These are phyloP conservation scores for Paradoxurus hermaphroditus DNA, from an alignment of 2,113 vertebrate genomes.

Conservation along the genomic window DNA sequence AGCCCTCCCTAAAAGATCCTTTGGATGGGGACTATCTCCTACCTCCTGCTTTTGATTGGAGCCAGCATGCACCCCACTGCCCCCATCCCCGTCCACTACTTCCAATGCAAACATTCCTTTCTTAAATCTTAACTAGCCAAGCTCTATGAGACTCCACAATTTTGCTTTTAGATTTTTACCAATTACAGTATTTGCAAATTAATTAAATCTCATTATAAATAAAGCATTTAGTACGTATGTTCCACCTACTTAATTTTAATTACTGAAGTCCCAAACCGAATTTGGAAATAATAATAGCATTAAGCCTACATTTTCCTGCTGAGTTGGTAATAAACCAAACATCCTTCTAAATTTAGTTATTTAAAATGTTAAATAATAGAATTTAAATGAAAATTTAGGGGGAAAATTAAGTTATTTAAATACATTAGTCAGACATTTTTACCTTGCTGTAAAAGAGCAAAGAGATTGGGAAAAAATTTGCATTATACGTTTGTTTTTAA, in stretches of 20 bases:
- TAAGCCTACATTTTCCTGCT: constrained; percentile 25
- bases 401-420: neutral
- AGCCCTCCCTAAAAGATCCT: too few relatives aligned
- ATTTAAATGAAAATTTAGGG: too few relatives aligned
- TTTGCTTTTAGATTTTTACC: constrained; percentile 29
- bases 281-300: constrained; percentile 22
- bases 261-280: constrained; percentile 14
- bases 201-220: constrained; percentile 34
- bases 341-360: constrained; percentile 41
- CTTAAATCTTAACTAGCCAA: too few relatives aligned
- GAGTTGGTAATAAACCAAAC: constrained; percentile 35
- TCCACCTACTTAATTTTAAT: neutral
- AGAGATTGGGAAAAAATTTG: neutral
- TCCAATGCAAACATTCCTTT: too few relatives aligned
- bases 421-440: neutral
- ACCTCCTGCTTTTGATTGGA: too few relatives aligned
- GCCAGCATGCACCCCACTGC: too few relatives aligned
- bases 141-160: too few relatives aligned
- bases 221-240: constrained; percentile 31
- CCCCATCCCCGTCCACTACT: too few relatives aligned
- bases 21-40: too few relatives aligned
- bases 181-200: neutral
- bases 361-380: neutral
- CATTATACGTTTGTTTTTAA: neutral
- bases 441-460: neutral